phyloP scores from a whole-genome alignment of 92 coral and sea anemone species.

The Pocillopora grandis region DNA sequence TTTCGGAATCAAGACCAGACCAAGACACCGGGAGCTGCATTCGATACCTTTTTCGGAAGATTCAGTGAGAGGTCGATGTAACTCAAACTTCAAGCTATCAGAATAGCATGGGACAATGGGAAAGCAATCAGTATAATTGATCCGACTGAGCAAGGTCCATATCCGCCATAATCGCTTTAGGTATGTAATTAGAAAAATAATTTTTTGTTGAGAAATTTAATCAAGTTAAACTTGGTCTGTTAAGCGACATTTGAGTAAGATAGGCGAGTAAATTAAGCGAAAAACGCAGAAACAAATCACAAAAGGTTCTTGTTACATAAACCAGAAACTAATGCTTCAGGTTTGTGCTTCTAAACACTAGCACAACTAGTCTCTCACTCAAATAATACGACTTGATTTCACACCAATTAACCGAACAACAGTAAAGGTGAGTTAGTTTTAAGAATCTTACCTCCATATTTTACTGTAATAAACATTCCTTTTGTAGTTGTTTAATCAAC shows the following conservation, averaged over 20 bases:
- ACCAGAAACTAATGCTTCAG: too few relatives aligned
- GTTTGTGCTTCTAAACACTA: too few relatives aligned
- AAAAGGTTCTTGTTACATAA: too few relatives aligned
- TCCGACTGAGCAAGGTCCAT: background rate
- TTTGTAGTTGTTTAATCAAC: background rate
- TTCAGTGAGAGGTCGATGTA: background rate
- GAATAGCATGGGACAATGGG: background rate
- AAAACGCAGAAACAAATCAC: too few relatives aligned
- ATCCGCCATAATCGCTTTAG: background rate
- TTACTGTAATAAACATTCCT: constrained; percentile 73
- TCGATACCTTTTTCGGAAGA: background rate
- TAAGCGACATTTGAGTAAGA: background rate
- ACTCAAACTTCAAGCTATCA: background rate
- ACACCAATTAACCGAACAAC: background rate
- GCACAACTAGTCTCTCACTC: too few relatives aligned
- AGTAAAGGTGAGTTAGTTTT: background rate
- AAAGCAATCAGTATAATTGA: background rate
- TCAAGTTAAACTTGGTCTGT: background rate
- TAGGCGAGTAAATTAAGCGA: background rate
- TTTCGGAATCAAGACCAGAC: too few relatives aligned
- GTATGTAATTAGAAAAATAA: background rate
- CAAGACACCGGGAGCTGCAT: too few relatives aligned
- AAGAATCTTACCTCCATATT: constrained; percentile 66
- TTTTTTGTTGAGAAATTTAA: background rate
- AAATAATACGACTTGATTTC: too few relatives aligned